These are phyloP conservation scores for Riparia riparia DNA, from an alignment of 2,113 vertebrate species.

Conservation along the genomic window DNA sequence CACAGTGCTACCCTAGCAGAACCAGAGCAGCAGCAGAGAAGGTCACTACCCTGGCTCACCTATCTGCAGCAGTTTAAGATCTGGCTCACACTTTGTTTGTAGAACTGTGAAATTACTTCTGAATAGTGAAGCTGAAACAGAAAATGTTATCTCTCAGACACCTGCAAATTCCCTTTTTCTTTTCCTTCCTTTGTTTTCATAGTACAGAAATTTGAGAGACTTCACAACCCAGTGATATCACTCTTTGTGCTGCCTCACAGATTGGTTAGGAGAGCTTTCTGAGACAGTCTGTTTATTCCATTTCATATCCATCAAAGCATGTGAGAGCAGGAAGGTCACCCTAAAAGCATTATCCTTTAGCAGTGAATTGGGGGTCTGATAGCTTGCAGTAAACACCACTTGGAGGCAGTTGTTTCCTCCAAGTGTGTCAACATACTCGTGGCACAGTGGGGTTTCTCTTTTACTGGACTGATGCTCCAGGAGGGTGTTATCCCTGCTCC, in stretches of 20 bases:
- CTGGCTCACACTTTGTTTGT: neutral
- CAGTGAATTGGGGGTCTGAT: neutral
- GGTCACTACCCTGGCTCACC: neutral
- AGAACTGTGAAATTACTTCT: neutral
- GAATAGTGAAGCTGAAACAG: neutral
- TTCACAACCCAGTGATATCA: neutral
- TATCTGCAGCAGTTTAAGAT: neutral
- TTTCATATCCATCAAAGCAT: neutral
- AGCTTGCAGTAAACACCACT: neutral
- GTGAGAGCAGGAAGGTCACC: neutral
- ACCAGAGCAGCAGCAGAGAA: neutral
- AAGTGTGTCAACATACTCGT: neutral
- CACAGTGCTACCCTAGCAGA: neutral
- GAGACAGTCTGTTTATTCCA: neutral
- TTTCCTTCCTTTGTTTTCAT: neutral
- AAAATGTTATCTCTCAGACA: neutral
- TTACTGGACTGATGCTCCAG: neutral
- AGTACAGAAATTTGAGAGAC: neutral
- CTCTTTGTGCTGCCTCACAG: neutral
- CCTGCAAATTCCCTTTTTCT: neutral
- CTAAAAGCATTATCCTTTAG: neutral
- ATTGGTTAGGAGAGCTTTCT: neutral
- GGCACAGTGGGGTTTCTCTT: neutral
- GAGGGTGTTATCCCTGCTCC: neutral
- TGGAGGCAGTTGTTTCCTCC: neutral